A percentile compares a stretch with the other conserved stretches of the same genome.
phyloP scores from a whole-genome alignment of 1,140 invertebrate species.

The Scaptomyza hsui region DNA sequence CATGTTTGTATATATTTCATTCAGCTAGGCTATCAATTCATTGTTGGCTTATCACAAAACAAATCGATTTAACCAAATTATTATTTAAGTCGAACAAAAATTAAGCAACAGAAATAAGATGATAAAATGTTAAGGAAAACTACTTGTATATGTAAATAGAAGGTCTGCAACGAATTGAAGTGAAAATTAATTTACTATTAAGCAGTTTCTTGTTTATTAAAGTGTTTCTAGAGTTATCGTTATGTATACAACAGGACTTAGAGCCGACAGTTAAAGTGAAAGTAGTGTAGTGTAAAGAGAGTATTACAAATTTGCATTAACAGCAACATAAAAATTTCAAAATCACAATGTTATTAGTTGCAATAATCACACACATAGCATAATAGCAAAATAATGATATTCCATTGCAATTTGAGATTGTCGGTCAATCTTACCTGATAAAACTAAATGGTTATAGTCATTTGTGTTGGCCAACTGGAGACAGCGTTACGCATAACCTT shows the following conservation, averaged over 20 bases:
- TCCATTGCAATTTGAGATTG: constrained; percentile 44
- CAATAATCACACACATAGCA: constrained; percentile 16
- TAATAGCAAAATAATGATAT: constrained; percentile 47
- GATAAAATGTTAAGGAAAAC: background rate
- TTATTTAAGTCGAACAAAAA: background rate
- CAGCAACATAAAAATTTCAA: no score
- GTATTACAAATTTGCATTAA: no score
- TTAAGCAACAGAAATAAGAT: background rate
- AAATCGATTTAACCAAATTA: constrained; percentile 27
- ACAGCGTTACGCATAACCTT: constrained; percentile 52
- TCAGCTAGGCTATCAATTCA: constrained; percentile 29
- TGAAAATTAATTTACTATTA: background rate
- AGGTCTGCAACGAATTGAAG: background rate
- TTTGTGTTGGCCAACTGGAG: constrained; percentile 3
- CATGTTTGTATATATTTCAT: constrained; percentile 50
- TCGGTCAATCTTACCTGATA: constrained; percentile 21
- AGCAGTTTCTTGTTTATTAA: background rate
- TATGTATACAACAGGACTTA: background rate
- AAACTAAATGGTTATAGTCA: constrained; percentile 16
- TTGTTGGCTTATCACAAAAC: constrained; percentile 12
- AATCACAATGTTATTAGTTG: constrained; percentile 3
- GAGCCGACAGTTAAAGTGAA: no score
- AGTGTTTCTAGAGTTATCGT: background rate
- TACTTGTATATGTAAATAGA: background rate
- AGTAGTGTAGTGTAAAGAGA: no score